phyloP scores from a whole-genome alignment of 2,888 invertebrate genomes.

The Pemphredon lugubris region DNA sequence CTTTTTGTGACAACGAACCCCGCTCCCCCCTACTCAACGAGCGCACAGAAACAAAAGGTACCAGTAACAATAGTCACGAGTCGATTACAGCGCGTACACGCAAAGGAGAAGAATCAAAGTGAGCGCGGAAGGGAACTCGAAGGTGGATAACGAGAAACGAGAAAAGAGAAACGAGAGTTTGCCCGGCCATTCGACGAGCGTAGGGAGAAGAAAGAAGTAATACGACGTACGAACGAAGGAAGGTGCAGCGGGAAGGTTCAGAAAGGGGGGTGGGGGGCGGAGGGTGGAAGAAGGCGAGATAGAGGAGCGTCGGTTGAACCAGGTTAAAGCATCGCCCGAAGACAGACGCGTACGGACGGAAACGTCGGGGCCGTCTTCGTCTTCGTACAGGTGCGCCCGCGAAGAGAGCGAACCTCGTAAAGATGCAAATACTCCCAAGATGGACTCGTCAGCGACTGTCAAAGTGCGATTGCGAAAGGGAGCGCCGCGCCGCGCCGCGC shows the following conservation, averaged over 20 bases:
- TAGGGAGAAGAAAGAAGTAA: background rate
- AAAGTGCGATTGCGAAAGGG: conserved; percentile 73
- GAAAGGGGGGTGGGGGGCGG: conserved; percentile 3
- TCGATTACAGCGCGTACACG: too few species aligned
- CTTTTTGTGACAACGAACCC: too few species aligned
- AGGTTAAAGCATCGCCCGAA: conserved; percentile 62
- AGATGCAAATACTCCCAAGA: conserved; percentile 76
- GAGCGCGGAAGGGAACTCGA: too few species aligned
- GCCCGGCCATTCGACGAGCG: too few species aligned
- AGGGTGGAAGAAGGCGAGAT: conserved; percentile 2
- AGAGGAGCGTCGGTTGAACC: conserved; percentile 40
- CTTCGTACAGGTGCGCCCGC: conserved; percentile 67
- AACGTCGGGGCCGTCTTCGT: conserved; percentile 17
- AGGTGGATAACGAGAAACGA: too few species aligned
- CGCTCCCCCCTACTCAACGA: too few species aligned
- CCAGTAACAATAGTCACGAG: too few species aligned
- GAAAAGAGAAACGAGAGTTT: too few species aligned
- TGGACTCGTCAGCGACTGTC: conserved; percentile 78
- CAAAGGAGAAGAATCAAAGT: too few species aligned
- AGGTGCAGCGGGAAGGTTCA: conserved; percentile 6
- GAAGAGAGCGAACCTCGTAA: conserved; percentile 71
- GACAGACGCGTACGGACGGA: conserved; percentile 44
- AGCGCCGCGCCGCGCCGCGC: too few species aligned
- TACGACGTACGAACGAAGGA: too few species aligned
- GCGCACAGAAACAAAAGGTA: too few species aligned